Conservation (phyloP, 1,140 invertebrate genomes). For the Diuraphis noxia region DNA sequence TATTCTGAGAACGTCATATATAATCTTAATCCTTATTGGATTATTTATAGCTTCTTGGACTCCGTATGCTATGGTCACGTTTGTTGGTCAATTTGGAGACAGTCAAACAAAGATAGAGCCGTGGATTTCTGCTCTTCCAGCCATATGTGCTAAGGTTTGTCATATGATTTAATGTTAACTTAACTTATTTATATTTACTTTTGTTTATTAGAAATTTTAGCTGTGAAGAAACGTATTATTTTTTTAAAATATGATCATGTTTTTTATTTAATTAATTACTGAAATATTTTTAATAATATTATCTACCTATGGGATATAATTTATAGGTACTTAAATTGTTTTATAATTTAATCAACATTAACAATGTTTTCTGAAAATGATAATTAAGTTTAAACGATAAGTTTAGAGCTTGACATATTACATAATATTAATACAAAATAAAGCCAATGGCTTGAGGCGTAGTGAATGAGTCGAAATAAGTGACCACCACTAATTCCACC, state of each 20-base stretch:
- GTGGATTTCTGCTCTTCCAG: constrained; percentile 60
- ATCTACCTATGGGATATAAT: not conserved
- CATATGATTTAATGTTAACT: not conserved
- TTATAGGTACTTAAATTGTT: not conserved
- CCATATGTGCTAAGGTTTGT: constrained; percentile 61
- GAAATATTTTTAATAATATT: not conserved
- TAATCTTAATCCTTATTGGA: constrained; percentile 62
- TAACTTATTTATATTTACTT: not conserved
- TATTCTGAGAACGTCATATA: constrained; percentile 61
- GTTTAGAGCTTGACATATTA: no score
- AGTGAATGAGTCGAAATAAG: not conserved
- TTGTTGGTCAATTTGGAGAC: constrained; percentile 63
- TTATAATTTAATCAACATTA: not conserved
- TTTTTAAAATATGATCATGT: not conserved
- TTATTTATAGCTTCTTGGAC: constrained; percentile 64
- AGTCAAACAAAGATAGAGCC: constrained; percentile 59
- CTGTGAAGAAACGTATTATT: not conserved
- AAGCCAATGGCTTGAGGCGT: no score
- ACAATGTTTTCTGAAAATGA: no score
- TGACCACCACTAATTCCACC: no score
- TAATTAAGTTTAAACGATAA: no score
- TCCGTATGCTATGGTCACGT: constrained; percentile 64
- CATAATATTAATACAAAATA: no score
- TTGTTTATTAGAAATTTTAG: not conserved
- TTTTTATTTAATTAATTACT: no score